phyloP scores from a whole-genome alignment of 1,140 invertebrate species.

The Hylyphantes graminicola region DNA sequence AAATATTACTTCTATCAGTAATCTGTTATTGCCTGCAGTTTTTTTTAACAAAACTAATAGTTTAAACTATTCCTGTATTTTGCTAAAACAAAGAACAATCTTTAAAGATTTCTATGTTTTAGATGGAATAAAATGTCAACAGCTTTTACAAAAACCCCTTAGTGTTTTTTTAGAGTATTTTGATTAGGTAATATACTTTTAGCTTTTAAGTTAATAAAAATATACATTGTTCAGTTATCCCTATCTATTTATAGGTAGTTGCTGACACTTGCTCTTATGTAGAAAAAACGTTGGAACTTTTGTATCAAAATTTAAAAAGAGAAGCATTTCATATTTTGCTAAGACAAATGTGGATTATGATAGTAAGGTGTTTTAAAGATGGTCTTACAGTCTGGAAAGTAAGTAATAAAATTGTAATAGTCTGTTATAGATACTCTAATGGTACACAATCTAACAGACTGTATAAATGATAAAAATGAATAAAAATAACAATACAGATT shows the following conservation, averaged over 20 bases:
- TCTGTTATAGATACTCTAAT: not conserved
- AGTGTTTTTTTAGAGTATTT: not conserved
- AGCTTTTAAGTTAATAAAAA: not conserved
- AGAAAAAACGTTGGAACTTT: constrained; percentile 30
- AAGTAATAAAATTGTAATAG: not conserved
- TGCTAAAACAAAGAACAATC: not conserved
- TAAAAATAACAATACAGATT: not conserved
- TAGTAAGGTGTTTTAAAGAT: not conserved
- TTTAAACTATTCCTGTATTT: not conserved
- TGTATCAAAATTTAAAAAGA: constrained; percentile 46
- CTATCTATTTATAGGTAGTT: constrained; percentile 11
- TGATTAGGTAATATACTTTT: not conserved
- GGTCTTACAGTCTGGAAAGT: constrained; percentile 2
- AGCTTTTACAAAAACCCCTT: not conserved
- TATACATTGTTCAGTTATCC: not conserved
- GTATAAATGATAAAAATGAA: not conserved
- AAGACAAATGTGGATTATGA: constrained; percentile 35
- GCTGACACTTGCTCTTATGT: constrained; percentile 36
- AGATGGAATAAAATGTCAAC: too few species aligned
- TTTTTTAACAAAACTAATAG: too few species aligned
- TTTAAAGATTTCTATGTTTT: not conserved
- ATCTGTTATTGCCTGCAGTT: too few species aligned
- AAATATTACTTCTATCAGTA: too few species aligned
- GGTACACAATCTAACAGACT: not conserved
- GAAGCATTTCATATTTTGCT: constrained; percentile 40